Base-by-base conservation (phyloP, 2,113 vertebrate species). In the Catharus fuscescens region DNA sequence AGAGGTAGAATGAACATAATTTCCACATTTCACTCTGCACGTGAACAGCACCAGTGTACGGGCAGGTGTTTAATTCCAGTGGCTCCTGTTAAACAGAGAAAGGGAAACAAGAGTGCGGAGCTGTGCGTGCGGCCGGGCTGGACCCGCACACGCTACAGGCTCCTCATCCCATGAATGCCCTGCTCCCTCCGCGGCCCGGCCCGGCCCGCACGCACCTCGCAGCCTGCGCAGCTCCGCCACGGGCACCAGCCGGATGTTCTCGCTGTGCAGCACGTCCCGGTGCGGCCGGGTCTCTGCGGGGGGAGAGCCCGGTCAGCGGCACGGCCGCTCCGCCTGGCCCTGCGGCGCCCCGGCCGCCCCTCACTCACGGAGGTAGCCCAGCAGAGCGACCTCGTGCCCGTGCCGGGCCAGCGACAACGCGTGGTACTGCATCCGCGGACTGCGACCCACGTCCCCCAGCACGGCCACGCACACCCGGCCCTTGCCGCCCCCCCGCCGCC, bases 401-500 rank as follows among this genome's bases (percentile, higher is more conserved):
- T 98, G 98, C 36, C 93, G 98, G 91, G 98, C 98, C 85, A 99
- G 95, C 61, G 99, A 98, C 32, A 98, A 31, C 1, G 98, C 97
- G 96, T 99, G 99, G 92, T 99, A 99, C 97, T 99, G 98, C 99
- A 99, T 99, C 80, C 99, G 98, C 28, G 99, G 99, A 89, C 99
- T 99, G 93, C 99, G 99, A 52, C 99, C 99, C 89, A 99, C 60
- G 89, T 99, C 99, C 7, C 99, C 99, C 87, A 99, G 59, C 64
- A 99, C 99, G 91, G 98, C 97, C 48, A 99, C 98, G 40, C 98
- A 98, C 65, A 98, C 98, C 29, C 97, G 97, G 1, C 50, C 92
- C 40, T 81, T 88, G 14, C 92, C n/a, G 18, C 61, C 94, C 56
- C 77, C 52, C 69, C 97, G 80, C 76, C 88, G 67, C 88, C 96